Percentiles rank a stretch among this genome's conserved stretches.
Evolutionary conservation across 2,888 invertebrate species (phyloP).

Genomic region (Ommatoiulus sabulosus): DNA sequence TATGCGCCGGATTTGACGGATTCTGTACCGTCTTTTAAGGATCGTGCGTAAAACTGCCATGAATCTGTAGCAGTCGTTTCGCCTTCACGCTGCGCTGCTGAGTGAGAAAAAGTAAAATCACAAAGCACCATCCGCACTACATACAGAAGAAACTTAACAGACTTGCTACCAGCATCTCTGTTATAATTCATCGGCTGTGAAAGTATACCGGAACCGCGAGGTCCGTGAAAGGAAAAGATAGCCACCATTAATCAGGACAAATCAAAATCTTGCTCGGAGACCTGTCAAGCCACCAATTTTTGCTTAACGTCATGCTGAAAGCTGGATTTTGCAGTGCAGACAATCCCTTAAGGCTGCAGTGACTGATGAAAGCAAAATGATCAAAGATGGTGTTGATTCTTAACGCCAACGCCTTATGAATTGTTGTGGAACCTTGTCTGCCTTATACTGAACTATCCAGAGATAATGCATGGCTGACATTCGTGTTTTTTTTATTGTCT

Average conservation of each 20-base stretch:
- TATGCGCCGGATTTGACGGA: too few relatives aligned
- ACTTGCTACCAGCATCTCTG: not conserved
- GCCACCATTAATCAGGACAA: conserved; percentile 1
- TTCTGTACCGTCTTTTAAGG: too few relatives aligned
- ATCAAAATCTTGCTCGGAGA: not conserved
- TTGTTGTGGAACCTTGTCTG: not conserved
- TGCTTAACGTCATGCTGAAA: not conserved
- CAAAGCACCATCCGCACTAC: not conserved
- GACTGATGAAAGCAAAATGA: conserved; percentile 27
- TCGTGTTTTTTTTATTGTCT: not conserved
- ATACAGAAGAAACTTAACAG: not conserved
- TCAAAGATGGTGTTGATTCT: conserved; percentile 30
- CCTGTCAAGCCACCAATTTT: conserved; percentile 16
- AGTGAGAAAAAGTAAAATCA: too few relatives aligned
- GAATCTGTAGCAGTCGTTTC: too few relatives aligned
- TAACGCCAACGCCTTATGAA: not conserved
- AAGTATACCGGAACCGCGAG: not conserved
- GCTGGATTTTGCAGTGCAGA: not conserved
- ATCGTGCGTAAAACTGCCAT: too few relatives aligned
- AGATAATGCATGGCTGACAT: not conserved
- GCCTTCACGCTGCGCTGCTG: too few relatives aligned
- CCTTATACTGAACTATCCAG: not conserved
- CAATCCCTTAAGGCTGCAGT: conserved; percentile 8
- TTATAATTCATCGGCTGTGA: not conserved
- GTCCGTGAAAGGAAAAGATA: not conserved